These are phyloP conservation scores for Alviniconcha marisindica DNA, from an alignment of 1,140 invertebrate genomes.

Conservation along the genomic window DNA sequence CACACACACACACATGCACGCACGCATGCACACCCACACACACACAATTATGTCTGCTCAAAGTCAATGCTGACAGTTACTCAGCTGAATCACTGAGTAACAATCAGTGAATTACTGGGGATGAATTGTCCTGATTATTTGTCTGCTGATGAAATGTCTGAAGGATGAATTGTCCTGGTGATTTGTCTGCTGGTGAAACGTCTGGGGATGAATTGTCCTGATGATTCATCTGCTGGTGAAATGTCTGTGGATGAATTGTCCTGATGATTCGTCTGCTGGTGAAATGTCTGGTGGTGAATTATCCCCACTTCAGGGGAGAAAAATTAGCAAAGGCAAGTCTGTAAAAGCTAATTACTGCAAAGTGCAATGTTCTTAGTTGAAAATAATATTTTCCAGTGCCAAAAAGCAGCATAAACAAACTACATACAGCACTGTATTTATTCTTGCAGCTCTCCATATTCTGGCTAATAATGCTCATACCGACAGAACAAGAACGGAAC, in stretches of 20 bases:
- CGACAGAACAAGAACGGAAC: too few species aligned
- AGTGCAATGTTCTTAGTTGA: too few species aligned
- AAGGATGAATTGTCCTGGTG: not conserved
- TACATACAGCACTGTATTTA: too few species aligned
- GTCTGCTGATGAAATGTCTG: not conserved
- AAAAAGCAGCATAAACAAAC: too few species aligned
- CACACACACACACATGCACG: not conserved
- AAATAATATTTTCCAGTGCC: too few species aligned
- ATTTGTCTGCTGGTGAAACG: not conserved
- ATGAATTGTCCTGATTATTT: not conserved
- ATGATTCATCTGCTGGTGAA: not conserved
- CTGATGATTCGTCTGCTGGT: not conserved
- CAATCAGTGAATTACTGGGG: not conserved
- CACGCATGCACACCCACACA: not conserved
- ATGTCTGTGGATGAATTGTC: not conserved
- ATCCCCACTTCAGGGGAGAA: too few species aligned
- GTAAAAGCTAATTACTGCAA: too few species aligned
- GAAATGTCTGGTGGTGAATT: too few species aligned
- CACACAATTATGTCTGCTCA: not conserved
- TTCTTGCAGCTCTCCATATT: too few species aligned
- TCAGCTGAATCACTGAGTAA: not conserved
- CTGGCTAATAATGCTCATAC: too few species aligned
- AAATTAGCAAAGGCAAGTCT: too few species aligned
- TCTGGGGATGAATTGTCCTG: too few species aligned
- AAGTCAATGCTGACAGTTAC: not conserved